A percentile compares a stretch with the other conserved stretches of the same genome.
Evolutionary conservation across 2,888 invertebrate species (phyloP).

Genomic region (Sycophila texana): DNA sequence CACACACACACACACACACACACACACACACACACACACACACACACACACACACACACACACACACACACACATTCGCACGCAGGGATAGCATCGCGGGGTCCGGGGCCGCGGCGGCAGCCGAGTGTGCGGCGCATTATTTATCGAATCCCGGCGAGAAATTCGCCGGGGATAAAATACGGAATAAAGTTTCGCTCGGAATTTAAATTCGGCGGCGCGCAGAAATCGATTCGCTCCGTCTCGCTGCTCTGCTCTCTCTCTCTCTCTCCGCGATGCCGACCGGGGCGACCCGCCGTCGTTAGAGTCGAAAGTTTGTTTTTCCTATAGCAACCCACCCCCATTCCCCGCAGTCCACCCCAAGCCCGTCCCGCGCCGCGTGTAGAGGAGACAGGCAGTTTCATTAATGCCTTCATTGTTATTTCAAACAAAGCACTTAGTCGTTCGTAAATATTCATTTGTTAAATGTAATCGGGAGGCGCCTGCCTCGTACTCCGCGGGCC

Average conservation of each 20-base stretch:
- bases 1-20: too few species aligned
- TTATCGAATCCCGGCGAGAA: background rate
- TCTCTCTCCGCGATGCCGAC: too few species aligned
- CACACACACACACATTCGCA: background rate
- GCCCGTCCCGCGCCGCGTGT: too few species aligned
- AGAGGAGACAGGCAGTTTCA: constrained; percentile 13
- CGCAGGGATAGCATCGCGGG: background rate
- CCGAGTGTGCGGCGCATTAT: constrained; percentile 15
- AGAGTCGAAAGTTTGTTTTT: constrained; percentile 45
- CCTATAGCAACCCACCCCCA: constrained; percentile 41
- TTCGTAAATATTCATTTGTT: constrained; percentile 43
- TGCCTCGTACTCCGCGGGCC: background rate
- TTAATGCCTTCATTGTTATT: constrained; percentile 42
- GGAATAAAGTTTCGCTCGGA: constrained; percentile 1
- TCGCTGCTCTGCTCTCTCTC: too few species aligned
- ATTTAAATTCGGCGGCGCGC: constrained; percentile 41
- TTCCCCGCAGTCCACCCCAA: background rate
- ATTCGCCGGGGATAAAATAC: constrained; percentile 14
- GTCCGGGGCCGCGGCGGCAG: background rate
- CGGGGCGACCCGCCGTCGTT: background rate
- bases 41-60: background rate
- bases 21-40: too few species aligned
- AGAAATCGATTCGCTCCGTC: constrained; percentile 25
- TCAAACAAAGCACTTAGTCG: constrained; percentile 32
- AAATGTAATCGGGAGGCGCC: background rate